Evolutionary conservation across 2,113 vertebrate species (phyloP).

Genomic region (Haemorhous mexicanus): DNA sequence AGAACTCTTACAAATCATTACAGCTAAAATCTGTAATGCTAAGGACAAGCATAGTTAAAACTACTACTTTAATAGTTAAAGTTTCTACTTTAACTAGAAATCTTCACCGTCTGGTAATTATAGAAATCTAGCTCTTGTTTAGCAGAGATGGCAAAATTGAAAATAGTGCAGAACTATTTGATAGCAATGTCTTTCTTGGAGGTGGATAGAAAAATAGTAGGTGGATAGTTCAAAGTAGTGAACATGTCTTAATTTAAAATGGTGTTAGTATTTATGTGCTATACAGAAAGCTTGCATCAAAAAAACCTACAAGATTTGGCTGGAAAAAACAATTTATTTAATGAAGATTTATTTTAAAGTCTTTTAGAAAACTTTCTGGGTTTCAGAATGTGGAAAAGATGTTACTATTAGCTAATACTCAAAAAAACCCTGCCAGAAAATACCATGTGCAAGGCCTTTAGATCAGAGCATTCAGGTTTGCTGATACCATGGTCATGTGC

Average conservation of each 20-base stretch:
- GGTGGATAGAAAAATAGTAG: background rate
- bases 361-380: background rate
- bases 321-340: background rate
- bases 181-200: background rate
- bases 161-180: background rate
- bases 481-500: background rate
- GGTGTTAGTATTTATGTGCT: background rate
- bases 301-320: background rate
- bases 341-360: background rate
- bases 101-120: background rate
- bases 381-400: background rate
- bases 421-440: accelerated
- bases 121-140: background rate
- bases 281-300: background rate
- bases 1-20: background rate
- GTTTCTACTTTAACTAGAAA: background rate
- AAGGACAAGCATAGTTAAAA: background rate
- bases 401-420: background rate
- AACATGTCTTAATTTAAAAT: background rate
- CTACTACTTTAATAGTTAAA: background rate
- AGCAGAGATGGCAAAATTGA: background rate
- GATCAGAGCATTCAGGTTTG: background rate
- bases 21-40: background rate
- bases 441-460: background rate
- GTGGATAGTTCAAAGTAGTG: background rate